Evolutionary conservation across 1,140 invertebrate species (phyloP).

Genomic region (Drosophila kepulauana): DNA sequence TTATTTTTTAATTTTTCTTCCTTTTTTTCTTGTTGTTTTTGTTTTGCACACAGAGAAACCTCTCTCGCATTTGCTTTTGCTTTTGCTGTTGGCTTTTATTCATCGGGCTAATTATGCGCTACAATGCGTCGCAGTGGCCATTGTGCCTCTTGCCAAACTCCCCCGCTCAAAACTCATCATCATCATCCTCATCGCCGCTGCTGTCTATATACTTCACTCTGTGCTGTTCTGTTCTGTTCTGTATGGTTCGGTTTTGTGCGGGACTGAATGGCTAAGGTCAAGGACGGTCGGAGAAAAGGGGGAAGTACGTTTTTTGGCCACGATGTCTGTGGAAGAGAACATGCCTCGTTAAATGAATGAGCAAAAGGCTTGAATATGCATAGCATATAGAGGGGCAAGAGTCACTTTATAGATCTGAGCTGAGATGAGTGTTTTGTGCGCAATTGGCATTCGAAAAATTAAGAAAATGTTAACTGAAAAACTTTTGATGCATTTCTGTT

Average conservation of each 20-base stretch:
- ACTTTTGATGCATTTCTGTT: constrained; percentile 28
- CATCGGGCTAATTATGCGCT: constrained; percentile 78
- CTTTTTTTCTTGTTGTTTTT: constrained; percentile 19
- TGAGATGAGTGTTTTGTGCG: constrained; percentile 2
- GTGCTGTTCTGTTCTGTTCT: constrained; percentile 5
- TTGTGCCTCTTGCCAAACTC: constrained; percentile 52
- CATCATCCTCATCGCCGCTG: not conserved
- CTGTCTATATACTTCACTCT: constrained; percentile 20
- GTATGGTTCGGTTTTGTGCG: not conserved
- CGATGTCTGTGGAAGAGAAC: constrained; percentile 9
- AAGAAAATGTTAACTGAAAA: constrained; percentile 29
- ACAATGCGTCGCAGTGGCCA: constrained; percentile 70
- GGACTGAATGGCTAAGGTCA: constrained; percentile 31
- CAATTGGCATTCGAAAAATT: constrained; percentile 32
- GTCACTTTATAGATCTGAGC: constrained; percentile 10
- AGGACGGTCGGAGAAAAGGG: constrained; percentile 21
- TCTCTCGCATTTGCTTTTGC: constrained; percentile 23
- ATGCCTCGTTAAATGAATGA: constrained; percentile 37
- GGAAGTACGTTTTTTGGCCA: constrained; percentile 10
- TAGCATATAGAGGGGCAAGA: not conserved
- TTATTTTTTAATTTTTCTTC: constrained; percentile 35
- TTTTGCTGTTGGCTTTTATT: constrained; percentile 57
- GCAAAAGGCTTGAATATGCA: constrained; percentile 13
- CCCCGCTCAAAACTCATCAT: constrained; percentile 23
- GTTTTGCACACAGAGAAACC: constrained; percentile 19